These are phyloP conservation scores for Dendronephthya gigantea DNA, from an alignment of 64 coral and sea anemone species.

Conservation along the genomic window DNA sequence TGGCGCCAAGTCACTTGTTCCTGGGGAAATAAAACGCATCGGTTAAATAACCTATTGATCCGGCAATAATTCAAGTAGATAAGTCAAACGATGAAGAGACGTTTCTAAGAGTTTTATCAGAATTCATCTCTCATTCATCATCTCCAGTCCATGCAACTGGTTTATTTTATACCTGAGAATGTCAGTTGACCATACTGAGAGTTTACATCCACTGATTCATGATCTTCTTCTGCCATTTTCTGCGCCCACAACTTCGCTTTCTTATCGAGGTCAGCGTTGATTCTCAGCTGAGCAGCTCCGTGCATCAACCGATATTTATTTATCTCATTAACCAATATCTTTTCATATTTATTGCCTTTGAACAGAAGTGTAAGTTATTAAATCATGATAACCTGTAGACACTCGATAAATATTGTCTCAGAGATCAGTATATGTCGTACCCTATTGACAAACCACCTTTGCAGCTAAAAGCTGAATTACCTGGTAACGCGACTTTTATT, in stretches of 20 bases:
- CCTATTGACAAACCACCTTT: too few relatives aligned
- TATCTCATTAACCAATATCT: not conserved
- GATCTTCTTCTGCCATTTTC: not conserved
- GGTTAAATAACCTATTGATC: too few relatives aligned
- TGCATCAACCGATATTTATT: conserved; percentile 6
- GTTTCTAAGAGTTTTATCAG: too few relatives aligned
- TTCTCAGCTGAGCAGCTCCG: not conserved
- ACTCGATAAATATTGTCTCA: not conserved
- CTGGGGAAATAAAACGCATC: not conserved
- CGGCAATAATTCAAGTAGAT: too few relatives aligned
- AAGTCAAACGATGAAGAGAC: too few relatives aligned
- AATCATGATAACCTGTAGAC: not conserved
- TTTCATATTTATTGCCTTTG: not conserved
- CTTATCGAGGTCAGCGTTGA: not conserved
- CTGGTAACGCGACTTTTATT: not conserved
- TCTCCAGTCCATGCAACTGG: too few relatives aligned
- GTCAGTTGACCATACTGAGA: not conserved
- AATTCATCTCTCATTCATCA: too few relatives aligned
- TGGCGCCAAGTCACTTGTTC: not conserved
- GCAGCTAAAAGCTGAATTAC: not conserved
- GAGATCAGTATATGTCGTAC: too few relatives aligned
- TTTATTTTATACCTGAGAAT: not conserved
- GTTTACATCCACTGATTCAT: not conserved
- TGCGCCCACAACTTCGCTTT: not conserved
- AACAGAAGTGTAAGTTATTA: not conserved